Evolutionary conservation across 2,113 vertebrate genomes (phyloP), one percentile per base, ranked within the genome.

Genomic region (Hucho hucho): DNA sequence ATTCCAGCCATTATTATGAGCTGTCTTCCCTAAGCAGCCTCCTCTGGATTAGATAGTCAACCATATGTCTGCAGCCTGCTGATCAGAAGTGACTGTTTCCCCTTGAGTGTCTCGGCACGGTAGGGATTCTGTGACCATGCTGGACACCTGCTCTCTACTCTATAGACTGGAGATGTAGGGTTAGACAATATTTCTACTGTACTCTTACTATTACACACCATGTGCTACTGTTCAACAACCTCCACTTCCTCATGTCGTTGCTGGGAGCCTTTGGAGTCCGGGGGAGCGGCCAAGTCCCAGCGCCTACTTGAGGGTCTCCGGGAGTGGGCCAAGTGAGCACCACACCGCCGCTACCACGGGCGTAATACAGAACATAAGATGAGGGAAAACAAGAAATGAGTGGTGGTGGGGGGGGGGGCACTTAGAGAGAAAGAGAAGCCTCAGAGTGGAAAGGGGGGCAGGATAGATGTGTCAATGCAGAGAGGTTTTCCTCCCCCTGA

Each of bases 101-200:
- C n/a, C 83, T 3, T 82, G 7, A 97, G 82, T 98, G 43, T 90
- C 87, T 28, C 93, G 87, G 4, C 87, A 75, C 0, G 88, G 93
- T 77, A 87, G 83, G 66, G 4, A 84, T 2, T 90, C 89, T 0
- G 95, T 93, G 14, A 80, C 87, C 24, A 96, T 98, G 94, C 79
- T 99, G 90, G 96, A 99, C 66, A 90, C 84, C 81, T 87, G 89
- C 64, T 99, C 98, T 0, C 84, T 99, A 93, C 94, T 99, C 6
- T 96, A 89, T 87, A 93, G 98, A 68, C 93, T 99, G 78, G 93
- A 95, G 75, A 91, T 99, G 94, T 97, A 99, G 90, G 97, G 98
- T 98, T 87, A 90, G 83, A n/a, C 47, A 24, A 37, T 11, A 18
- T 3, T 29, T 6, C 28, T 13, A 26, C 29, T 32, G 25, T 37